Evolutionary conservation across 2,797 vertebrate genomes (phyloP).

Genomic region (Thripadectes ignobilis): DNA sequence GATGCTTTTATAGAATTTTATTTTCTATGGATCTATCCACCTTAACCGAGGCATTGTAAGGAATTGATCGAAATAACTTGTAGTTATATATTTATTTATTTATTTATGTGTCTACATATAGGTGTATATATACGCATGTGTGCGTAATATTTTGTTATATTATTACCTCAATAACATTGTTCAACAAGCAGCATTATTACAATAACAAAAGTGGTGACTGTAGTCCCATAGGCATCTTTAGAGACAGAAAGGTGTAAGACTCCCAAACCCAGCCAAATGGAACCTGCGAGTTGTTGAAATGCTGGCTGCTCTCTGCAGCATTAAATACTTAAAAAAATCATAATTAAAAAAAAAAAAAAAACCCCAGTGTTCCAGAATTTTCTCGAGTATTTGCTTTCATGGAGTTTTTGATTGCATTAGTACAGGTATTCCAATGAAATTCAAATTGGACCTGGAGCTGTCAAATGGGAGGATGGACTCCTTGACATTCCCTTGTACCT

Average conservation of each 20-base stretch:
- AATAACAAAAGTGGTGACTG: not conserved
- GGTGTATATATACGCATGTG: not conserved
- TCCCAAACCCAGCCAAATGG: not conserved
- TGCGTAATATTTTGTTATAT: not conserved
- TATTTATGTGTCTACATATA: not conserved
- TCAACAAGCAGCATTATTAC: not conserved
- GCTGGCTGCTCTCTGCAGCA: not conserved
- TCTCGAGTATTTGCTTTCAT: not conserved
- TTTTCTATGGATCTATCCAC: not conserved
- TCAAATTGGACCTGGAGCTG: not conserved
- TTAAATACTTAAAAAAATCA: not conserved
- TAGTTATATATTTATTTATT: not conserved
- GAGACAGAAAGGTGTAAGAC: not conserved
- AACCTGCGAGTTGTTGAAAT: not conserved
- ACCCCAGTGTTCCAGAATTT: not conserved
- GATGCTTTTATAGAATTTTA: not conserved
- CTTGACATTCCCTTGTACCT: not conserved
- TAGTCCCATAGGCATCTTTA: not conserved
- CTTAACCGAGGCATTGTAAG: not conserved
- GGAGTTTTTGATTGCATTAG: not conserved
- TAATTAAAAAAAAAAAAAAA: not conserved
- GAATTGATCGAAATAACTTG: not conserved
- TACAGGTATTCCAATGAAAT: not conserved
- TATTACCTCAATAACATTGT: not conserved
- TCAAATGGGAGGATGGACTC: fast-evolving